These are phyloP conservation scores for Diarsia rubi DNA, from an alignment of 2,888 invertebrate species.

Conservation along the genomic window DNA sequence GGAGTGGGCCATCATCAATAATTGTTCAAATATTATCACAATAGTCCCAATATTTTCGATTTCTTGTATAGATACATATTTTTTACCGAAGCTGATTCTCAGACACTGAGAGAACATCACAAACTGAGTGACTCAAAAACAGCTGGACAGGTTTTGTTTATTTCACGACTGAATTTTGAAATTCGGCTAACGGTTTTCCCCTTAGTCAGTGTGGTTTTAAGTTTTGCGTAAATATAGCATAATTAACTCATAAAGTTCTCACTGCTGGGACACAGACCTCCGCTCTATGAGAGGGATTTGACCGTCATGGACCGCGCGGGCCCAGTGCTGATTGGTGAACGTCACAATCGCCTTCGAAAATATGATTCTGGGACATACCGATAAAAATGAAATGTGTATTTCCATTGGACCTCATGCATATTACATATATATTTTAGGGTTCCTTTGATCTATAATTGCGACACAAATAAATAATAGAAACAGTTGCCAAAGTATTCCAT, in stretches of 20 bases:
- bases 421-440: slow-evolving; percentile 3
- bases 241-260: background rate
- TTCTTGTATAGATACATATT: no score
- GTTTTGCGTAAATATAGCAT: background rate
- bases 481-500: slow-evolving; percentile 31
- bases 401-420: slow-evolving; percentile 11
- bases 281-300: background rate
- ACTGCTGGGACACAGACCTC: background rate
- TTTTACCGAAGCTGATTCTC: no score
- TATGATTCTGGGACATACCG: background rate
- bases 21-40: no score
- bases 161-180: background rate
- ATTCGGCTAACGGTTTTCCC: background rate
- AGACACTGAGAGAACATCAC: no score
- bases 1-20: no score
- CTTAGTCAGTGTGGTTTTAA: no score
- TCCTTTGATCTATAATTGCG: slow-evolving; percentile 46
- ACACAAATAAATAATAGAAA: slow-evolving; percentile 12
- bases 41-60: no score
- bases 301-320: background rate
- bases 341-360: no score
- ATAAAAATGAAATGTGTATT: background rate
- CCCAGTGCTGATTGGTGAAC: background rate
- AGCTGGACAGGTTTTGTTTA: slow-evolving; percentile 8
- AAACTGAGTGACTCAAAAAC: slow-evolving; percentile 16